Percentiles rank a stretch among this genome's conserved stretches.
Evolutionary conservation across 2,113 vertebrate species (phyloP).

Genomic region (Oxygymnocypris stewartii): DNA sequence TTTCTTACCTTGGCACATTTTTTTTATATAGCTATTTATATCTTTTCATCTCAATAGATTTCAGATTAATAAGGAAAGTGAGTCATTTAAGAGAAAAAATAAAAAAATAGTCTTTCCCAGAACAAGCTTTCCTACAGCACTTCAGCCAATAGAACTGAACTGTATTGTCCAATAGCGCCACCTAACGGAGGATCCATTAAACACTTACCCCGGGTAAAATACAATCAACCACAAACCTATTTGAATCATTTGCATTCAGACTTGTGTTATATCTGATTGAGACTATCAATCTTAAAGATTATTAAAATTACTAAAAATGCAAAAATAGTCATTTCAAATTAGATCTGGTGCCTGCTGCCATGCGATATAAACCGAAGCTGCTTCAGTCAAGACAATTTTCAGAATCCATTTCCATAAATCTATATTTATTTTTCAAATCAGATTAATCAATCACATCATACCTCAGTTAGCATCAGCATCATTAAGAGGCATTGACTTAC

Average conservation of each 20-base stretch:
- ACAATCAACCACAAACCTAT: not conserved
- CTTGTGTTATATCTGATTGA: not conserved
- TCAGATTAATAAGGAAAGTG: not conserved
- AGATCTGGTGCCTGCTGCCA: not conserved
- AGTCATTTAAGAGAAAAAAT: not conserved
- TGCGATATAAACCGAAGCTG: not conserved
- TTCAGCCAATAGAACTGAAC: not conserved
- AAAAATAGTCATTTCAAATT: not conserved
- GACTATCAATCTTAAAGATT: not conserved
- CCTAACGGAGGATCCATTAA: conserved; percentile 62
- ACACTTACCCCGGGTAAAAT: not conserved
- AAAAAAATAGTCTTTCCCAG: not conserved
- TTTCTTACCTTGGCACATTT: not conserved
- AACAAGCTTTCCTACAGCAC: not conserved
- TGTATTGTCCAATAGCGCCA: conserved; percentile 56
- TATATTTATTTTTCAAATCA: conserved; percentile 64
- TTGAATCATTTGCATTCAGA: not conserved
- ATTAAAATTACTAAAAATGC: not conserved
- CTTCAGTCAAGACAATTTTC: conserved; percentile 44
- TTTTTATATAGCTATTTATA: not conserved
- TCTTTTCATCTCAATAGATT: not conserved
- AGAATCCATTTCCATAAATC: conserved; percentile 55
- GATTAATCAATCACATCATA: conserved; percentile 64
- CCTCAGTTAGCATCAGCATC: conserved; percentile 62
- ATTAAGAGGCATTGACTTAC: conserved; percentile 61